A percentile compares a stretch with the other conserved stretches of the same genome.
phyloP scores from a whole-genome alignment of 2,797 vertebrate genomes.

The Leptatherina wallacei region DNA sequence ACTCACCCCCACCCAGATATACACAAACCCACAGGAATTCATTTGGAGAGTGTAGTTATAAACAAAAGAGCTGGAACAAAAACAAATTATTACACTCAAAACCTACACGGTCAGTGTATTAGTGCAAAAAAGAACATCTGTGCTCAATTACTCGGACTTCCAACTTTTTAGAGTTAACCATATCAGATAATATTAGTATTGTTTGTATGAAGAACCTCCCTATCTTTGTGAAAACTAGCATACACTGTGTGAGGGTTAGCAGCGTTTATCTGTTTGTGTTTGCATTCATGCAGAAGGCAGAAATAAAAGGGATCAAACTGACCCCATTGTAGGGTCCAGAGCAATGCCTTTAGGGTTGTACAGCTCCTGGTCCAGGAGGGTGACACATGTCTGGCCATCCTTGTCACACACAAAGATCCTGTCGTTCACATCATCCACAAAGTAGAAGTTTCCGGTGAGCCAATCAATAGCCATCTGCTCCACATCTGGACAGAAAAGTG shows the following conservation, averaged over 20 bases:
- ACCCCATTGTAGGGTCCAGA: conserved; percentile 96
- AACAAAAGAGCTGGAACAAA: conserved; percentile 58
- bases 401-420: conserved; percentile 96
- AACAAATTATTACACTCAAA: conserved; percentile 42
- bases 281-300: conserved; percentile 8
- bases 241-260: background rate
- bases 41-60: conserved; percentile 39
- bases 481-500: conserved; percentile 84
- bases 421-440: conserved; percentile 96
- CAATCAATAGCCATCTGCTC: conserved; percentile 99
- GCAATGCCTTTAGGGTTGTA: conserved; percentile 97
- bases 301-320: conserved; percentile 46
- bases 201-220: background rate
- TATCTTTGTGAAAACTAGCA: background rate
- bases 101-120: conserved; percentile 25
- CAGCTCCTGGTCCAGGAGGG: conserved; percentile 93
- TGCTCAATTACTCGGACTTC: conserved; percentile 40
- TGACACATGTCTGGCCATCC: conserved; percentile 93
- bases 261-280: background rate
- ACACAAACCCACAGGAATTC: conserved; percentile 52
- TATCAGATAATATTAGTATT: conserved; percentile 20
- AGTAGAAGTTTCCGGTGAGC: conserved; percentile 99
- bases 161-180: conserved; percentile 39
- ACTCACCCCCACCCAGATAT: conserved; percentile 10
- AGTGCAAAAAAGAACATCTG: conserved; percentile 60